Conservation (phyloP, 2,888 invertebrate genomes). For the Seira ritae region DNA sequence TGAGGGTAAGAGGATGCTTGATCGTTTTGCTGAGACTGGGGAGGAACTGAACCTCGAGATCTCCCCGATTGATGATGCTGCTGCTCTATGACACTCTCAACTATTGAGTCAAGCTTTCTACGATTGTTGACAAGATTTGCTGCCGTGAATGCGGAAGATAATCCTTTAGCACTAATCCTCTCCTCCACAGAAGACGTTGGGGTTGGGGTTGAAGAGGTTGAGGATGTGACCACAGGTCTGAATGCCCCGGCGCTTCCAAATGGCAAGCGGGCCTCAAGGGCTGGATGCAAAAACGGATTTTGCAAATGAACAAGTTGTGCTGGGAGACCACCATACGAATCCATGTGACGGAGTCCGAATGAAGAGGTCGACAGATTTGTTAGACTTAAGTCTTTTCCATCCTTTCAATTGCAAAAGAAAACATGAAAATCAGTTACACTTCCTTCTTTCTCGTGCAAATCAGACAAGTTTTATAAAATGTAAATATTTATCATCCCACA, state of each 20-base stretch:
- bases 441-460: too few relatives aligned
- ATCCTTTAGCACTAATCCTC: conserved; percentile 65
- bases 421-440: too few relatives aligned
- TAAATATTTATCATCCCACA: too few relatives aligned
- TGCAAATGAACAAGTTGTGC: conserved; percentile 84
- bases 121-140: conserved; percentile 67
- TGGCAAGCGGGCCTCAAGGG: conserved; percentile 80
- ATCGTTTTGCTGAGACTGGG: conserved; percentile 46
- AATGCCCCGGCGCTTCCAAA: conserved; percentile 79
- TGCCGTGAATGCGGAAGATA: conserved; percentile 72
- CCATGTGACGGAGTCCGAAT: conserved; percentile 79
- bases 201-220: conserved; percentile 78
- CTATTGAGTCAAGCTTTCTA: conserved; percentile 65
- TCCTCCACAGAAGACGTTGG: conserved; percentile 62
- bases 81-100: conserved; percentile 67
- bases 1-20: conserved; percentile 48
- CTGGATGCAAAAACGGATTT: conserved; percentile 84
- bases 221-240: conserved; percentile 79
- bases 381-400: conserved; percentile 70
- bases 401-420: conserved; percentile 34
- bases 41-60: conserved; percentile 47
- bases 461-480: too few relatives aligned
- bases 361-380: conserved; percentile 75
- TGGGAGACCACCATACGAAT: conserved; percentile 80
- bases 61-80: conserved; percentile 58